Evolutionary conservation across 2,113 vertebrate species (phyloP), one percentile per base, ranked within the genome.

Genomic region (Colaptes auratus): DNA sequence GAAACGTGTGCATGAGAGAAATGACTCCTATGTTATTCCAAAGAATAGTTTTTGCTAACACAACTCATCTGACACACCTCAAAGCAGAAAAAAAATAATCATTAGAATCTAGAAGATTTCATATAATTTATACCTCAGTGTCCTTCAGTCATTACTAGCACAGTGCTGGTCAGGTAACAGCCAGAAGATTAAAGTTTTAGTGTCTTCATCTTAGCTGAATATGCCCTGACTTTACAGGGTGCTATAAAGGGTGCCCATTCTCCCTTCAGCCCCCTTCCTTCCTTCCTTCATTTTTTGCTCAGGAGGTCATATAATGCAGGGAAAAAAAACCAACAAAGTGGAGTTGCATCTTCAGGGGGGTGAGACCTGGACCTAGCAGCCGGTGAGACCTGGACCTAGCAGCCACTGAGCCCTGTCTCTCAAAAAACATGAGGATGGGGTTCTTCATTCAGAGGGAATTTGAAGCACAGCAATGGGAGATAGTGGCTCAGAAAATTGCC

Each of bases 281-380:
- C 52, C 7, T 6, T 77, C 17, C 23, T 63, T 77, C 21, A 7
- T 71, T 28, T 1, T 35, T 64, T 70, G 28, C 18, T 86, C 25
- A 31, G 46, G 35, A 88, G 10, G 7, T 66, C 5, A 3, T 14
- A 15, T 1, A 31, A 42, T 3, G n/a, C 0, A 1, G 7, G 42
- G 13, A 42, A 42, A 52, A 35, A 53, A 56, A 86, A 52, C 9
- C 36, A 39, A 39, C 36, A 17, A 11, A 77, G 36, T 12, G 15
- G 28, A 6, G 3, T 42, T 64, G 36, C 12, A 8, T 30, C 12
- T 9, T 24, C 16, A 52, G 11, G 12, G 44, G 30, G 44, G n/a
- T 10, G 74, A 90, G 12, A 27, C 12, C 58, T 15, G 20, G 30
- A 67, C 9, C 8, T 30, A 5, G 6, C 2, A 71, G 48, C 4